Conservation (phyloP, 2,888 invertebrate species). For the Xylota segnis region DNA sequence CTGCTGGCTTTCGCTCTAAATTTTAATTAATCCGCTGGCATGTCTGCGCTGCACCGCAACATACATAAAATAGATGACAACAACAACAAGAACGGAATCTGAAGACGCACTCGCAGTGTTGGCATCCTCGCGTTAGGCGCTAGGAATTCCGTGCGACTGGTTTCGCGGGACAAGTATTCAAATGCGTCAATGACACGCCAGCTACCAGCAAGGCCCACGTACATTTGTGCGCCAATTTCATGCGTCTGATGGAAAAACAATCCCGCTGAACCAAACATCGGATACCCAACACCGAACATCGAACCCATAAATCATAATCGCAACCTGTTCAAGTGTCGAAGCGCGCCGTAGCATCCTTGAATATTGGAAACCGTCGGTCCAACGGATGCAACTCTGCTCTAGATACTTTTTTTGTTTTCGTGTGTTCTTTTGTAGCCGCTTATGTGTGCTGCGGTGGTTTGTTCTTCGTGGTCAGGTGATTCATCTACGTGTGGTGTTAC, state of each 20-base stretch:
- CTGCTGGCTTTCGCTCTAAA: constrained; percentile 71
- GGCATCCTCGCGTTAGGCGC: constrained; percentile 56
- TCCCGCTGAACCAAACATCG: constrained; percentile 54
- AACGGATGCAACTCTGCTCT: constrained; percentile 51
- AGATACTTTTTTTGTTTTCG: constrained; percentile 40
- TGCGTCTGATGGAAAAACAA: constrained; percentile 50
- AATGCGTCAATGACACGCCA: constrained; percentile 74
- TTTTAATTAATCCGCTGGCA: constrained; percentile 75
- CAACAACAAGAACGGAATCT: constrained; percentile 53
- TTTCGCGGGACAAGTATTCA: constrained; percentile 71
- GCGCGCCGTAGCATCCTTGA: constrained; percentile 45
- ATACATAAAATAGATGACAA: constrained; percentile 65
- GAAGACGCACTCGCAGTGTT: constrained; percentile 44
- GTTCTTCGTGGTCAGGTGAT: constrained; percentile 69
- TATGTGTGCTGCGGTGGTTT: constrained; percentile 24
- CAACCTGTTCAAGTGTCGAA: constrained; percentile 73
- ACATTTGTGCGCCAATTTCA: constrained; percentile 48
- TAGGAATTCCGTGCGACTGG: constrained; percentile 71
- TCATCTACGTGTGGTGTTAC: constrained; percentile 75
- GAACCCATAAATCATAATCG: constrained; percentile 74
- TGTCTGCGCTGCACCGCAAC: constrained; percentile 63
- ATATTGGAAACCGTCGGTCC: constrained; percentile 34
- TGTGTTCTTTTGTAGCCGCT: neutral
- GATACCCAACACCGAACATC: constrained; percentile 50
- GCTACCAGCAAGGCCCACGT: constrained; percentile 66